Base-by-base conservation (phyloP, 2,888 invertebrate genomes). In the Ophraella communa region DNA sequence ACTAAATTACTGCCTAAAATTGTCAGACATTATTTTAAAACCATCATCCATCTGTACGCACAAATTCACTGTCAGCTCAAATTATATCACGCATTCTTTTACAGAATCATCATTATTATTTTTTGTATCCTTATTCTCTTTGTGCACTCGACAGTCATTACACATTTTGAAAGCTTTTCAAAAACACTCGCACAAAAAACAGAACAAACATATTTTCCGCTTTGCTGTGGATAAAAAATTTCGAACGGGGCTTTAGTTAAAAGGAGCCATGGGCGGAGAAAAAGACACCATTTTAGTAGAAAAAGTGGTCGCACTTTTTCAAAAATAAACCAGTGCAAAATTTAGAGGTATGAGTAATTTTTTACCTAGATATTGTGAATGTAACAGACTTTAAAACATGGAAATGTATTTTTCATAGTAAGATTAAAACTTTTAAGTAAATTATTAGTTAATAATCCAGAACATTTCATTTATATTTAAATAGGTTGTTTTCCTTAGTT, bases 121-220 rank as follows among this genome's bases (percentile, higher is more conserved):
- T 47, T 62, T 49, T 18, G 62, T 45, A 51, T 51, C 54, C 47
- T 47, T 42, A 51, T 49, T 59, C 39, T 52, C 51, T 51, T 18
- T 60, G 60, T 60, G 52, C 42, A 42, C 60, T 63, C 57, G 57
- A 33, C 52, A 57, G 56, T 63, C 57, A 63, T 63, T 63, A 63
- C 56, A 45, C 63, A 63, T 57, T 63, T 57, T 52, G 57, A 57
- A 63, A 57, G 52, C 57, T 57, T 57, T 63, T 57, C 63, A 63
- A 57, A 63, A 63, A 63, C 63, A 63, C 57, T 63, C 52, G 57
- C 45, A 35, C 57, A 57, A 53, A n/a, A 52, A 62, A 63, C 51
- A 52, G 57, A 63, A 51, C 56, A 63, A 63, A 63, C 45, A 63
- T 55, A 63, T 63, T 63, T 63, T 63, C 57, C 63, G 57, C 52